phyloP scores from a whole-genome alignment of 1,140 invertebrate genomes.

The Aradophagus sp. region DNA sequence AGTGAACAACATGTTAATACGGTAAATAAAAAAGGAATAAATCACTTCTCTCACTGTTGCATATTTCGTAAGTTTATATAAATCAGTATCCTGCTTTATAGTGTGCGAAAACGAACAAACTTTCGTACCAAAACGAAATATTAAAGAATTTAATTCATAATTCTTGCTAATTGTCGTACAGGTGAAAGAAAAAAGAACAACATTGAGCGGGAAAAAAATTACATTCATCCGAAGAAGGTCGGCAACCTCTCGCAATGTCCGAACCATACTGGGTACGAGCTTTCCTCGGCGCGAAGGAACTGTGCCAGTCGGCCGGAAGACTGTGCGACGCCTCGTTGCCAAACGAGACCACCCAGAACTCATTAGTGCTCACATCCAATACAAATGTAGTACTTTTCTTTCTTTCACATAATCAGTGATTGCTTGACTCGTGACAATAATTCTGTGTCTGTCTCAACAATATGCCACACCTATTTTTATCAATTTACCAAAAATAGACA shows the following conservation, averaged over 20 bases:
- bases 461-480: conserved; percentile 9
- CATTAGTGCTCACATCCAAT: conserved; percentile 42
- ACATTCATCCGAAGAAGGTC: conserved; percentile 42
- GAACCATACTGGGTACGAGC: conserved; percentile 45
- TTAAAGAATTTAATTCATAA: conserved; percentile 46
- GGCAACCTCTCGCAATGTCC: conserved; percentile 35
- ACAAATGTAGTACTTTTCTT: conserved; percentile 32
- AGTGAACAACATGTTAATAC: too few relatives aligned
- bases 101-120: too few relatives aligned
- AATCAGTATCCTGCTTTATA: too few relatives aligned
- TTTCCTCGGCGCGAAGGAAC: conserved; percentile 52
- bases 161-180: conserved; percentile 28
- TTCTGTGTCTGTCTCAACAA: too few relatives aligned
- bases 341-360: conserved; percentile 57
- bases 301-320: conserved; percentile 59
- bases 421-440: conserved; percentile 37
- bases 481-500: conserved; percentile 21
- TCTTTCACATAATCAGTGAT: conserved; percentile 28
- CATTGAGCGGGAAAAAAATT: conserved; percentile 11
- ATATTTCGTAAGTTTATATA: too few relatives aligned
- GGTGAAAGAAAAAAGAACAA: too few relatives aligned
- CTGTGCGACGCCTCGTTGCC: conserved; percentile 54
- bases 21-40: too few relatives aligned
- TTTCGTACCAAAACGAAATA: too few relatives aligned
- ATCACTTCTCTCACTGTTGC: too few relatives aligned